phyloP scores from a whole-genome alignment of 2,888 invertebrate genomes.

The Carterocephalus palaemon region DNA sequence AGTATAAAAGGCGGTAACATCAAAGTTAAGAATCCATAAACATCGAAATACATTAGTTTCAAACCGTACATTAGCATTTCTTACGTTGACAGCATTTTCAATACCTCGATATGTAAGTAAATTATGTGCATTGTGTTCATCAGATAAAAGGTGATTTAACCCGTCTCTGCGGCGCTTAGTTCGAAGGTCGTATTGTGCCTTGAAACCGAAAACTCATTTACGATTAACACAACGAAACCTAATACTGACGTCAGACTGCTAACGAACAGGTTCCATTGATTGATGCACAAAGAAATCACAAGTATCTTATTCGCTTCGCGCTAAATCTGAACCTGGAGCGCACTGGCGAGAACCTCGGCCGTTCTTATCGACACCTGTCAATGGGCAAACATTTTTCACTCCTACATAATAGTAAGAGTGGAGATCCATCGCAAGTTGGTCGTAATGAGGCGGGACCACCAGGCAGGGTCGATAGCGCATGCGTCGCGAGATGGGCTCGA shows the following conservation, averaged over 20 bases:
- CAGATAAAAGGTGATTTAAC: slow-evolving; percentile 20
- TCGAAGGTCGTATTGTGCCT: slow-evolving; percentile 32
- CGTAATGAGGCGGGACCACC: slow-evolving; percentile 76
- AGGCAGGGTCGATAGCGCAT: slow-evolving; percentile 61
- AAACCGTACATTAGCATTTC: slow-evolving; percentile 29
- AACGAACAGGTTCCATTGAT: slow-evolving; percentile 55
- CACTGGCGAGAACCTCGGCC: slow-evolving; percentile 11
- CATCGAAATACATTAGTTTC: slow-evolving; percentile 16
- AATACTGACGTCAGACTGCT: slow-evolving; percentile 41
- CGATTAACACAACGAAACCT: slow-evolving; percentile 17
- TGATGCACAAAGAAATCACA: slow-evolving; percentile 57
- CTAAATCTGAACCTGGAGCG: slow-evolving; percentile 16
- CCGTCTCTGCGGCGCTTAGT: slow-evolving; percentile 10
- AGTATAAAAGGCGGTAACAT: slow-evolving; percentile 2
- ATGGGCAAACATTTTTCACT: slow-evolving; percentile 69
- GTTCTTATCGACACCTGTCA: slow-evolving; percentile 72
- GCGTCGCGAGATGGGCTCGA: slow-evolving; percentile 67
- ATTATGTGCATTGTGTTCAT: slow-evolving; percentile 49
- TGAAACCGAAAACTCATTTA: slow-evolving; percentile 23
- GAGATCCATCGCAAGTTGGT: slow-evolving; percentile 48
- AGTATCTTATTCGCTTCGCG: slow-evolving; percentile 40
- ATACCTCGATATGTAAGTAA: slow-evolving; percentile 33
- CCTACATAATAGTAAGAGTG: slow-evolving; percentile 57
- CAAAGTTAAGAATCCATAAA: neutral
- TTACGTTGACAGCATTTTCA: slow-evolving; percentile 34